These are phyloP conservation scores for Chauna torquata DNA, from an alignment of 2,113 vertebrate species.

Conservation along the genomic window DNA sequence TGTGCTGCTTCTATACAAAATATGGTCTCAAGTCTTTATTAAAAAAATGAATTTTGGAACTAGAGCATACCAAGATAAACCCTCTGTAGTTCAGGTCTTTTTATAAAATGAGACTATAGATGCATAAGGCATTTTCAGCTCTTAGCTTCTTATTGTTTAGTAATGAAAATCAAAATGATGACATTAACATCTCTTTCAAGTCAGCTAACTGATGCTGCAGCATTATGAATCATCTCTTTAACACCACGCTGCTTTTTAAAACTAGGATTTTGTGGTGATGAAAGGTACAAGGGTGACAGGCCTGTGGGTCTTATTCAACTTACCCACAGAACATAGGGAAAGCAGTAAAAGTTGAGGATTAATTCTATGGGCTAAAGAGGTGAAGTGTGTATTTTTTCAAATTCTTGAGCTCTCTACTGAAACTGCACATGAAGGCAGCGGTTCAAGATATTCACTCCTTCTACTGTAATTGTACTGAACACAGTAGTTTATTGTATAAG, in stretches of 20 bases:
- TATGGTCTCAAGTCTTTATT: background rate
- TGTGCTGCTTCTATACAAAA: background rate
- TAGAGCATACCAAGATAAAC: background rate
- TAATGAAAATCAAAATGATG: constrained; percentile 26
- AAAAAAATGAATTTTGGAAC: background rate
- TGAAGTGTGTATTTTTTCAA: background rate
- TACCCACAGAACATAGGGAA: background rate
- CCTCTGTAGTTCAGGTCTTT: background rate
- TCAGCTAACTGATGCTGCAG: constrained; percentile 15
- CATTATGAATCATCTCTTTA: constrained; percentile 39
- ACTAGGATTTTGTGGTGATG: background rate
- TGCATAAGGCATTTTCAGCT: background rate
- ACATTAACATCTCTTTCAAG: constrained; percentile 17
- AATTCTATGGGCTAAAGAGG: background rate
- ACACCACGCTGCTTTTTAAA: background rate
- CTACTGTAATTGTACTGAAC: background rate
- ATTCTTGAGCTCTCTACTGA: background rate
- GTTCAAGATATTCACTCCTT: background rate
- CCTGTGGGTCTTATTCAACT: background rate
- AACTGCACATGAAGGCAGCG: background rate
- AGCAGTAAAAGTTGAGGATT: background rate
- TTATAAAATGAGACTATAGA: background rate
- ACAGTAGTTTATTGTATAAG: background rate
- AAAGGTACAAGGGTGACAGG: background rate
- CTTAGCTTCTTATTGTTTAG: background rate